Evolutionary conservation across 2,888 invertebrate genomes (phyloP).

Genomic region (Leptinotarsa rubiginosa): DNA sequence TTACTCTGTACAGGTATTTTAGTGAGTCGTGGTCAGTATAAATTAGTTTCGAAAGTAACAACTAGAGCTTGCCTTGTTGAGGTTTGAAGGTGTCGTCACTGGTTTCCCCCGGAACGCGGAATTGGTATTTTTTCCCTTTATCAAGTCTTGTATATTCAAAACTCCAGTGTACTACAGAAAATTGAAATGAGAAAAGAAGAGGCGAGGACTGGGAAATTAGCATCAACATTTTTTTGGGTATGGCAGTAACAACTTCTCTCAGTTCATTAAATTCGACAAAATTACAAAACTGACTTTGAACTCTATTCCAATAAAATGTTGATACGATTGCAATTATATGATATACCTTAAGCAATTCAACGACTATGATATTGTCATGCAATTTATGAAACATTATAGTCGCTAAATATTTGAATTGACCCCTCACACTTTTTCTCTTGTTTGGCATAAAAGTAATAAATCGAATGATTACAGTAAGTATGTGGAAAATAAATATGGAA

Average conservation of each 20-base stretch:
- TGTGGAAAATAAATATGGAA: too few relatives aligned
- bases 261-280: too few relatives aligned
- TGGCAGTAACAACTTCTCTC: neutral
- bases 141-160: slow-evolving; percentile 55
- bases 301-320: slow-evolving; percentile 22
- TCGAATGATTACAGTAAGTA: too few relatives aligned
- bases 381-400: too few relatives aligned
- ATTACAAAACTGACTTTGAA: neutral
- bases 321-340: slow-evolving; percentile 1
- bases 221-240: neutral
- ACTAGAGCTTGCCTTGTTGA: slow-evolving; percentile 53
- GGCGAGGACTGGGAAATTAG: neutral
- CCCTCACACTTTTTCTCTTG: too few relatives aligned
- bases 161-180: slow-evolving; percentile 56
- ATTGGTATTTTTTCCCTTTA: slow-evolving; percentile 50
- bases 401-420: too few relatives aligned
- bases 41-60: slow-evolving; percentile 30
- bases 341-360: neutral
- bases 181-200: slow-evolving; percentile 32
- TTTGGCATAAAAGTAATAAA: too few relatives aligned
- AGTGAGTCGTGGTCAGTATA: slow-evolving; percentile 25
- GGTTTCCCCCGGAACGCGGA: slow-evolving; percentile 53
- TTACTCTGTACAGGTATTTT: slow-evolving; percentile 5
- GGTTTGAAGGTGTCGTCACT: slow-evolving; percentile 45
- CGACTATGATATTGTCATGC: too few relatives aligned